Evolutionary conservation across 2,113 vertebrate genomes (phyloP), one percentile per base, ranked within the genome.

Genomic region (Fulmarus glacialis): DNA sequence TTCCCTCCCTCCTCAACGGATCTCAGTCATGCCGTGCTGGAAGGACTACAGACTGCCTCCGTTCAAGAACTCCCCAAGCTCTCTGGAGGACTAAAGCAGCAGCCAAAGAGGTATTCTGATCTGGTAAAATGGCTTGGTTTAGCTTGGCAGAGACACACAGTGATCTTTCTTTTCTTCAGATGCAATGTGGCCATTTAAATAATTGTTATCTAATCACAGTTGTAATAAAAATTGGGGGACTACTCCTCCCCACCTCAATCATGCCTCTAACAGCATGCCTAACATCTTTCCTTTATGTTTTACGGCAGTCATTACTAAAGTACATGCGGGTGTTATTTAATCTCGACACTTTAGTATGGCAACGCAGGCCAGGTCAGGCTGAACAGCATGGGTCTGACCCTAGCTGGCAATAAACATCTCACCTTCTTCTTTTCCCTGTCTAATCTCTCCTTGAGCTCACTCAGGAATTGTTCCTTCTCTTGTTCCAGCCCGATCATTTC

Each of bases 351-450:
- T 32, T 0, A 40, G 47, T 66, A 9, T 2, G 6, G 30, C 87
- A 34, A 1, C 0, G 16, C 27, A 36, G 74, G 92, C 47, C 92
- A 53, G 21, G 42, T 3, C 38, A 77, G 79, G 66, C 6, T 1
- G 4, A 58, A 8, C 2, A 4, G 55, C 26, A 4, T 0, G 2
- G 29, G 11, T 29, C 71, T 27, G 4, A 40, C 47, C 50, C 70
- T 5, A n/a, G 13, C 14, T 17, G 34, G 34, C 36, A 36, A 6
- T 4, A 11, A 30, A 59, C 21, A 8, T 6, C 98, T 98, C 93
- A 99, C 99, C 98, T 99, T 96, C 63, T 87, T 95, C 90, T 93
- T 98, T 73, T 98, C 97, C 55, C 75, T 80, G 20, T 94, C 85
- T 16, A 98, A 45, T 26, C 75, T 97, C 67, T 97, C 95, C 87